Conservation (phyloP, 2,888 invertebrate species). For the Junonia oenone region DNA sequence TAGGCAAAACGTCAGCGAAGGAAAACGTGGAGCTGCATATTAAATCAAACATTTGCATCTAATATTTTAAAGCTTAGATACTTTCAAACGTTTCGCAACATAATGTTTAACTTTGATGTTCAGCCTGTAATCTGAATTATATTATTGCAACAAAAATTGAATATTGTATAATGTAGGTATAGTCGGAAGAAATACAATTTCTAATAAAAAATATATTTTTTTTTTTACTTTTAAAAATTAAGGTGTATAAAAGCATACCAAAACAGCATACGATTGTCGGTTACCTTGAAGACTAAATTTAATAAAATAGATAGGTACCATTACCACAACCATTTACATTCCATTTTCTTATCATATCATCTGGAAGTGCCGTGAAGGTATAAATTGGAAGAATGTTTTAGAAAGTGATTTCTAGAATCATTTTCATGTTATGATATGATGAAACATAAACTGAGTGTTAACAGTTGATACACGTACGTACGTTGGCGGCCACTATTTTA, state of each 20-base stretch:
- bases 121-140: too few species aligned
- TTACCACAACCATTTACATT: neutral
- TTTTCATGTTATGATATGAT: neutral
- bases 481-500: constrained; percentile 35
- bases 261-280: too few species aligned
- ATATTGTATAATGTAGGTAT: too few species aligned
- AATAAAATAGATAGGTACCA: too few species aligned
- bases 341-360: neutral
- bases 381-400: neutral
- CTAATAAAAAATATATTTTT: too few species aligned
- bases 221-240: too few species aligned
- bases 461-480: constrained; percentile 29
- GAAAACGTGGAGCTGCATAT: constrained; percentile 38
- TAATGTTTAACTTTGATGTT: neutral
- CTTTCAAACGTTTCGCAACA: constrained; percentile 21
- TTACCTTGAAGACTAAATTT: too few species aligned
- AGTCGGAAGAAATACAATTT: too few species aligned
- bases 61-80: constrained; percentile 27
- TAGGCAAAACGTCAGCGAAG: constrained; percentile 23
- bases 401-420: neutral
- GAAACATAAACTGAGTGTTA: constrained; percentile 11
- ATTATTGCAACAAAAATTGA: too few species aligned
- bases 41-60: constrained; percentile 37
- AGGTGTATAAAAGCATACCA: too few species aligned
- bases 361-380: neutral